These are phyloP conservation scores for Brachionus plicatilis DNA, from an alignment of 1,140 invertebrate genomes.

Conservation along the genomic window DNA sequence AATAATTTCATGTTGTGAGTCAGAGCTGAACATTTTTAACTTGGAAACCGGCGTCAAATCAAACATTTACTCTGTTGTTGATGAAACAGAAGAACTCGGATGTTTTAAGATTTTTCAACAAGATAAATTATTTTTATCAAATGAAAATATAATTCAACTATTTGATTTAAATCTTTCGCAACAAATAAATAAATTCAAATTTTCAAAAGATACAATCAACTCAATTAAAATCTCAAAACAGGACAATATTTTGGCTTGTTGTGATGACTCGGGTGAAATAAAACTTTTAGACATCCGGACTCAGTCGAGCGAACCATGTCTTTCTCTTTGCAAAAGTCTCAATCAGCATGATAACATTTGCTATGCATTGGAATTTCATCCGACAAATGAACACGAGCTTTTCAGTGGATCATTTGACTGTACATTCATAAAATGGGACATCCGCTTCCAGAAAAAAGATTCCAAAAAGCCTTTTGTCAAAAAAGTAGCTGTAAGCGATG, in stretches of 20 bases:
- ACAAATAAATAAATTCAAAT: slow-evolving; percentile 25
- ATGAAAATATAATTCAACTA: neutral
- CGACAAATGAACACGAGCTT: neutral
- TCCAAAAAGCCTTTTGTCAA: neutral
- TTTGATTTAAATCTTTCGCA: neutral
- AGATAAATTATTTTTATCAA: neutral
- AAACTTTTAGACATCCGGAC: neutral
- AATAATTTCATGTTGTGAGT: neutral
- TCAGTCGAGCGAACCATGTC: neutral
- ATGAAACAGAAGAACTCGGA: neutral
- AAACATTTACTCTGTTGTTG: neutral
- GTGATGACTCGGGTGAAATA: neutral
- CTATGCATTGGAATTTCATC: neutral
- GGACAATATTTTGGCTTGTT: neutral
- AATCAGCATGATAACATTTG: slow-evolving; percentile 5
- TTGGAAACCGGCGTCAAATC: neutral
- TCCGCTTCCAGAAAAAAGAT: neutral
- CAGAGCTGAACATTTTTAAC: neutral
- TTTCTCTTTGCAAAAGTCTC: neutral
- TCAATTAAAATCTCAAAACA: neutral
- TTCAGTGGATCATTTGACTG: slow-evolving; percentile 23
- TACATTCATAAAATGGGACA: slow-evolving; percentile 18
- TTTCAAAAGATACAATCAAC: neutral
- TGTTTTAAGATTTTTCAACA: neutral
- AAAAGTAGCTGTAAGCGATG: neutral